Evolutionary conservation across 2,888 invertebrate species (phyloP), one percentile per base, ranked within the genome.

Genomic region (Punctoribates punctum): DNA sequence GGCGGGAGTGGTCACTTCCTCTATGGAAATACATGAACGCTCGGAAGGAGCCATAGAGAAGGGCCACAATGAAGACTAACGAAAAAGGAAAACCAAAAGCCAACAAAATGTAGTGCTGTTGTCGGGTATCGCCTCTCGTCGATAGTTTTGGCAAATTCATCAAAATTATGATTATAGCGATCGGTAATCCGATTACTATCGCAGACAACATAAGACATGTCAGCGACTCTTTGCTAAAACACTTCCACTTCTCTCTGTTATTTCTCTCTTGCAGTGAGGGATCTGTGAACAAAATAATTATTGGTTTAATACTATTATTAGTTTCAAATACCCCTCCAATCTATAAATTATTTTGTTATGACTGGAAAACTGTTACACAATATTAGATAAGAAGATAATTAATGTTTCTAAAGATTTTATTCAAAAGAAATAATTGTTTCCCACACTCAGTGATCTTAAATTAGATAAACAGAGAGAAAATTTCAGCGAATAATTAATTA

Each of bases 61-160:
- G n/a, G 20, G 51, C 9, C 11, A 75, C 75, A 11, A 60, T 72
- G 20, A 75, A 46, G 15, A 75, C 75, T 13, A 73, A 65, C 42
- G 75, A 75, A 51, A 75, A 75, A 6, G 75, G 75, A 29, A 75
- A 75, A 8, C 75, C 75, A 34, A 75, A 75, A 1, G 75, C 75
- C 29, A 75, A 25, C 25, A 75, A n/a, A 23, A 75, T 70, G 38
- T 75, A 75, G 34, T 75, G 75, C 25, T 75, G 75, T 60, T 75
- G 75, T 20, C 75, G 75, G 13, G 75, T 75, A 29, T 75, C 75
- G 42, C 72, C 70, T 34, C 70, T 20, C 15, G 72, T 70, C 42
- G 75, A 75, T 23, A 75, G 54, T 42, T 72, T 46, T 6, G 75
- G 75, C 51, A 75, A 73, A 54, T 75, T 75, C 38, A 75, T 72